These are phyloP conservation scores for Tolmerus cingulatus DNA, from an alignment of 2,888 invertebrate species.

Conservation along the genomic window DNA sequence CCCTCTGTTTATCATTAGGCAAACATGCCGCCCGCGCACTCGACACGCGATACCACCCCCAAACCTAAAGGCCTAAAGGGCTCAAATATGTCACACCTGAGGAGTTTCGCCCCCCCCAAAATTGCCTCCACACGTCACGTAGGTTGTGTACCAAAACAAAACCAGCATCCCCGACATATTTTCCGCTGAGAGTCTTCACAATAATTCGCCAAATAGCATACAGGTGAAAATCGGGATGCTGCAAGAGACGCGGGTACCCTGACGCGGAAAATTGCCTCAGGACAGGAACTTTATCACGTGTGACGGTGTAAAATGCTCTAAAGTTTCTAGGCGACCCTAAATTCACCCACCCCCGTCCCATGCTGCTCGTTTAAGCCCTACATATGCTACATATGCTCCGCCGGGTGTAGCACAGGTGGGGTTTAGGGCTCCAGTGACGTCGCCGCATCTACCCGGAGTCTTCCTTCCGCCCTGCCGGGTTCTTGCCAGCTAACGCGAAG, in stretches of 20 bases:
- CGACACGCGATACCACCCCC: neutral
- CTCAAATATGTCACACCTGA: conserved; percentile 1
- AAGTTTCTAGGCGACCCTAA: conserved; percentile 18
- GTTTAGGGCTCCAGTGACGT: neutral
- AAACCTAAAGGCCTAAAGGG: neutral
- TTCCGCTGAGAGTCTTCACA: neutral
- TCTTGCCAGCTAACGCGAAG: neutral
- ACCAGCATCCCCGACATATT: conserved; percentile 27
- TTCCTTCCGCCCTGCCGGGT: neutral
- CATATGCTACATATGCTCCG: neutral
- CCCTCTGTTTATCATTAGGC: conserved; percentile 18
- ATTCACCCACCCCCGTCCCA: neutral
- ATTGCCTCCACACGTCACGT: conserved; percentile 10
- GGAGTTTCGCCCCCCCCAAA: neutral
- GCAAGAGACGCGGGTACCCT: neutral
- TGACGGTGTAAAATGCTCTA: conserved; percentile 37
- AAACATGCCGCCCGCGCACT: neutral
- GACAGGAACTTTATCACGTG: conserved; percentile 40
- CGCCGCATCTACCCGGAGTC: neutral
- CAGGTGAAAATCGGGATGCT: neutral
- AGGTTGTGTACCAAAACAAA: conserved; percentile 19
- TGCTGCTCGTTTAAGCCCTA: neutral
- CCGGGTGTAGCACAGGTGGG: conserved; percentile 5
- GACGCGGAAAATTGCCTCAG: conserved; percentile 29
- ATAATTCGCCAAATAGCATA: neutral